These are phyloP conservation scores for Willisornis vidua DNA, from an alignment of 2,113 vertebrate species.

Conservation along the genomic window DNA sequence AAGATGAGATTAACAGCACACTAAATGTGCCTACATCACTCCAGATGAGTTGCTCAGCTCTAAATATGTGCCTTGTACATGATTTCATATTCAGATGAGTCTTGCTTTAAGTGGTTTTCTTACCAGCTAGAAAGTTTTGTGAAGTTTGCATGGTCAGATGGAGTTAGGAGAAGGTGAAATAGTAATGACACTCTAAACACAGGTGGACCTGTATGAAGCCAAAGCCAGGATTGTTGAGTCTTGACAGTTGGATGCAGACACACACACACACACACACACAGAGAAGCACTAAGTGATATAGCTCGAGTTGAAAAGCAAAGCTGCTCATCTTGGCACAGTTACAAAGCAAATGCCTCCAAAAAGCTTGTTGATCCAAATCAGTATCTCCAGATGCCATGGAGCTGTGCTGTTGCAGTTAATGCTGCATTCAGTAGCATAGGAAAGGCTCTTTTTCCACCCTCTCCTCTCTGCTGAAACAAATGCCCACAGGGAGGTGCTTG, in stretches of 20 bases:
- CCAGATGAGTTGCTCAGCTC: background rate
- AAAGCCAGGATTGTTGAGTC: background rate
- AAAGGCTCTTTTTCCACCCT: background rate
- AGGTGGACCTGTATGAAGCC: background rate
- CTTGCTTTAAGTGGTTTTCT: background rate
- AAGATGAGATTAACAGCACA: background rate
- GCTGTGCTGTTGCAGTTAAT: background rate
- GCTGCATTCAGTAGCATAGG: rapidly evolving
- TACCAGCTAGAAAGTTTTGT: background rate
- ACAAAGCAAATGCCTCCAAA: background rate
- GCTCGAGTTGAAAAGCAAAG: background rate
- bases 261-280: rapidly evolving
- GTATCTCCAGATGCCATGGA: background rate
- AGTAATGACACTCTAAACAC: background rate
- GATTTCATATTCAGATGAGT: background rate
- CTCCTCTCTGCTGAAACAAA: background rate
- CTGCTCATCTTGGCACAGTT: background rate
- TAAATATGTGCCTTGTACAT: background rate
- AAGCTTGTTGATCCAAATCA: background rate
- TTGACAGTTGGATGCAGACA: background rate
- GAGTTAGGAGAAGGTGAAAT: background rate
- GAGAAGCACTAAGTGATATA: background rate
- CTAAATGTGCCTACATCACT: background rate
- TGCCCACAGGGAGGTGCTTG: rapidly evolving
- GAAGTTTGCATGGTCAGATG: background rate